Conservation (phyloP, 2,113 vertebrate genomes). For the Paradisaea rubra region DNA sequence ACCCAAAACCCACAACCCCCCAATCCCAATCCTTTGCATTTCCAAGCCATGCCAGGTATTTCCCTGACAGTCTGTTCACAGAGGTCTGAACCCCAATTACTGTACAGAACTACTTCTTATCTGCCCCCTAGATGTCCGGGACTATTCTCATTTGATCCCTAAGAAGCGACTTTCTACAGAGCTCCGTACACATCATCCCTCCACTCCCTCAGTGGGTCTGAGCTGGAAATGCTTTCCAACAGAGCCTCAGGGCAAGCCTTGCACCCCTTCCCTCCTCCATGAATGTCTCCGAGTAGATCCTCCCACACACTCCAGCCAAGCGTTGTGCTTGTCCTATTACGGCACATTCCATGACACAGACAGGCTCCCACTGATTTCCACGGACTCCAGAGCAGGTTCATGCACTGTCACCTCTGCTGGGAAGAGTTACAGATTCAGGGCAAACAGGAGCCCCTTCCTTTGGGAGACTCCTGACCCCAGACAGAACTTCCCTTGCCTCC, state of each 20-base stretch:
- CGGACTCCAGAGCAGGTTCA: background rate
- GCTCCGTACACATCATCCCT: background rate
- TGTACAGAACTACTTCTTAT: background rate
- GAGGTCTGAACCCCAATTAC: background rate
- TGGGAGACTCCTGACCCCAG: constrained; percentile 7
- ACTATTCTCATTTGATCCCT: background rate
- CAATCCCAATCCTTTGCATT: background rate
- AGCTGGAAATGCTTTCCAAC: background rate
- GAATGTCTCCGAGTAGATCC: accelerated
- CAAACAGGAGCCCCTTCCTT: background rate
- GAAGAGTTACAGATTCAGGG: background rate
- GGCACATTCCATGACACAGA: background rate
- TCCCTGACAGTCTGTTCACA: background rate
- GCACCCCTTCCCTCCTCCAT: background rate
- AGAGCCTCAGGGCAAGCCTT: background rate
- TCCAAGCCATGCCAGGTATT: background rate
- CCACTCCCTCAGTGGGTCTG: background rate
- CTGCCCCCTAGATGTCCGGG: background rate
- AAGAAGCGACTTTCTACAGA: background rate
- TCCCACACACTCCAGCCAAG: background rate
- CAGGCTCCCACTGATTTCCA: background rate
- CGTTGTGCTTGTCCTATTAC: accelerated
- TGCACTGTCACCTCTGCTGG: background rate
- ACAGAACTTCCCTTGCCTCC: background rate
- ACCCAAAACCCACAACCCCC: background rate